Conservation (phyloP, 53 echinoderm and acorn worm genomes). For the Paelopatides confundens region DNA sequence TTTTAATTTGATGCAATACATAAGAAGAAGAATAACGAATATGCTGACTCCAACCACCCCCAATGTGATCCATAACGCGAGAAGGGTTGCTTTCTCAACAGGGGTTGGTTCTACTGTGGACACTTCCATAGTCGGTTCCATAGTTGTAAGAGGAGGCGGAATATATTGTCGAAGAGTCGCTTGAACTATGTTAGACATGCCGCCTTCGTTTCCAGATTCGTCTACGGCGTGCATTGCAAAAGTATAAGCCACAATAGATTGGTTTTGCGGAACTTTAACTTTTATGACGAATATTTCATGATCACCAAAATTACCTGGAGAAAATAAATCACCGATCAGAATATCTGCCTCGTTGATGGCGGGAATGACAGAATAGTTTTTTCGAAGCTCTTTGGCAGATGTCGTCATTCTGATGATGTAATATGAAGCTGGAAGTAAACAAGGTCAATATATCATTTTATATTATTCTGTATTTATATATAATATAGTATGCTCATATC, state of each 20-base stretch:
- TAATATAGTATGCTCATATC: no score
- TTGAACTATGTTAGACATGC: slow-evolving; percentile 60
- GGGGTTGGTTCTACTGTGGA: no score
- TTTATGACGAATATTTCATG: slow-evolving; percentile 49
- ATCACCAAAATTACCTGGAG: slow-evolving; percentile 55
- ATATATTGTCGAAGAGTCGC: slow-evolving; percentile 56
- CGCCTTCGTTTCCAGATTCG: slow-evolving; percentile 40
- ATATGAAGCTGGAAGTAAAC: slow-evolving; percentile 16
- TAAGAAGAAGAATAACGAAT: neutral
- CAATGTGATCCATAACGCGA: neutral
- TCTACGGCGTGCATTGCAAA: slow-evolving; percentile 68
- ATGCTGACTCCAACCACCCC: neutral
- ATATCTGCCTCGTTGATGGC: slow-evolving; percentile 51
- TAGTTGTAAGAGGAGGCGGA: slow-evolving; percentile 19
- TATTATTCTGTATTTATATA: no score
- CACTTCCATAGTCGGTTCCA: neutral
- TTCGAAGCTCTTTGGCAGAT: slow-evolving; percentile 51
- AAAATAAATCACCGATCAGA: slow-evolving; percentile 23
- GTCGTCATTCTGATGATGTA: slow-evolving; percentile 50
- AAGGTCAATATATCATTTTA: no score
- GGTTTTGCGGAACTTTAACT: slow-evolving; percentile 33
- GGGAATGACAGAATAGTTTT: slow-evolving; percentile 18
- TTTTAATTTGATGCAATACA: neutral
- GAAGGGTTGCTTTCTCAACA: neutral
- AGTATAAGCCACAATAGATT: slow-evolving; percentile 51